A percentile compares a stretch with the other conserved stretches of the same genome.
phyloP scores from a whole-genome alignment of 2,797 vertebrate genomes.

The Sebastes diploproa region DNA sequence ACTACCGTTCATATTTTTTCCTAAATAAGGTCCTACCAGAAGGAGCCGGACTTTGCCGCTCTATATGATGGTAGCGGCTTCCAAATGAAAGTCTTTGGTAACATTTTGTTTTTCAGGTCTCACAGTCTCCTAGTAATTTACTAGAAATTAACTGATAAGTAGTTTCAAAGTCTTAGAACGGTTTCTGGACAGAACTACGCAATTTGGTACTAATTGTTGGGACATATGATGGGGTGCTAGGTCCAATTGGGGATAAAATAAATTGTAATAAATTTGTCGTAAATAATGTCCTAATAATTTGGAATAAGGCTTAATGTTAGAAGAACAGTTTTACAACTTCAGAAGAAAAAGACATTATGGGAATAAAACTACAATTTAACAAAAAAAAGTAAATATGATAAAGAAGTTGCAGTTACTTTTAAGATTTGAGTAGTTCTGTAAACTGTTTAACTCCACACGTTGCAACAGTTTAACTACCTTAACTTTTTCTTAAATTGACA shows the following conservation, averaged over 20 bases:
- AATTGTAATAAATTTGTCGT: not conserved
- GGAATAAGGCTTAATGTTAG: not conserved
- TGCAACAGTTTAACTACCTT: too few species aligned
- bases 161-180: not conserved
- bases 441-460: not conserved
- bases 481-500: not conserved
- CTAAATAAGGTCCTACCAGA: too few species aligned
- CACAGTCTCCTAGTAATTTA: not conserved
- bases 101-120: not conserved
- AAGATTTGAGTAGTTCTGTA: not conserved
- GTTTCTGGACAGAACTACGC: not conserved
- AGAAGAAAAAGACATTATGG: not conserved
- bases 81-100: not conserved
- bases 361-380: not conserved
- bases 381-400: not conserved
- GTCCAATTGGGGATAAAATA: not conserved
- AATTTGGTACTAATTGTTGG: not conserved
- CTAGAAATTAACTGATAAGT: not conserved
- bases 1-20: too few species aligned
- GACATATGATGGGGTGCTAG: not conserved
- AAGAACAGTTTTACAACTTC: not conserved
- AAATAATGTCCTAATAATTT: not conserved
- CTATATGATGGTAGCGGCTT: not conserved
- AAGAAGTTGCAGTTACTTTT: not conserved
- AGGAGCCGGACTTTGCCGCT: too few species aligned